phyloP scores from a whole-genome alignment of 2,888 invertebrate genomes.

The Melipona bicolor region DNA sequence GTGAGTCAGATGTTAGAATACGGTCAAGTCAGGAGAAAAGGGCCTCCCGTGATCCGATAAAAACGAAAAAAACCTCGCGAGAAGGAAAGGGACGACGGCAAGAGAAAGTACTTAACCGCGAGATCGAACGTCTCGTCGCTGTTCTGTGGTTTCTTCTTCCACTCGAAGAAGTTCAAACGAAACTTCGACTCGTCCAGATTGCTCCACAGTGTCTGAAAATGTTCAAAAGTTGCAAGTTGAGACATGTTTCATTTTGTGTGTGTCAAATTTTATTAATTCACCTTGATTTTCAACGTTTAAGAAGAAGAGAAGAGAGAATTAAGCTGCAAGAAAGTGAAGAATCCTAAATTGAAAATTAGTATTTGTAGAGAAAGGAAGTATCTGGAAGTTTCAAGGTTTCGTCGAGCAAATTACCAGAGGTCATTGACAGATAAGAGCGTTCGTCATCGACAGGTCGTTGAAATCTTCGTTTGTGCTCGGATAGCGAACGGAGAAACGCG shows the following conservation, averaged over 20 bases:
- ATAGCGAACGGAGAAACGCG: conserved; percentile 37
- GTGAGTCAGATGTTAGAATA: neutral
- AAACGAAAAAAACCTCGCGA: neutral
- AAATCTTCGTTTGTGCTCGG: neutral
- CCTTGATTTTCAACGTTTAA: no score
- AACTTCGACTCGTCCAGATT: conserved; percentile 7
- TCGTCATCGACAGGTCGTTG: neutral
- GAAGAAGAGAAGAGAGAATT: no score
- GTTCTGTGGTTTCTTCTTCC: conserved; percentile 9
- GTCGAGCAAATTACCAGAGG: neutral
- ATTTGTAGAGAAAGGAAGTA: neutral
- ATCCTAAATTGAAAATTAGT: no score
- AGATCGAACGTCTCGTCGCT: conserved; percentile 34
- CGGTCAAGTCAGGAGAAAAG: neutral
- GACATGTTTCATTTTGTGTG: no score
- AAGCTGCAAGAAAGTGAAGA: no score
- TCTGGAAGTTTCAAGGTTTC: conserved; percentile 13
- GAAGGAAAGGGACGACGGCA: conserved; percentile 12
- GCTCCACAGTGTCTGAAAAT: neutral
- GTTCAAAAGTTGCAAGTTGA: neutral
- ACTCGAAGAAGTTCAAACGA: neutral
- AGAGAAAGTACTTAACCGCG: conserved; percentile 53
- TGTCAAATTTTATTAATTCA: no score
- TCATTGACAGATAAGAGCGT: neutral
- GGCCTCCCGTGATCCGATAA: neutral